phyloP scores from a whole-genome alignment of 2,888 invertebrate species.

The Minunthozetes semirufus region DNA sequence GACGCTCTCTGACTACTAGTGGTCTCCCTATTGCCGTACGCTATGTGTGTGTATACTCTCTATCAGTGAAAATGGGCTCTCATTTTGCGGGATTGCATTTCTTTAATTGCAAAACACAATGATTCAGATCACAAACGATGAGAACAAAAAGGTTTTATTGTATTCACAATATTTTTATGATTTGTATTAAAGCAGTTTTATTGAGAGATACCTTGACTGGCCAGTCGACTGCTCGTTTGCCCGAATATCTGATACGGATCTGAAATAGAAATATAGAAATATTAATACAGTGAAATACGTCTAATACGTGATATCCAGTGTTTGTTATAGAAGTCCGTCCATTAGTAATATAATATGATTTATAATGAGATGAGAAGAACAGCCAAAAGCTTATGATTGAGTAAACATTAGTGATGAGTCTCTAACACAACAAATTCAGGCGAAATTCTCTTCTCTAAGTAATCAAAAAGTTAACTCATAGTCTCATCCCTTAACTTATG shows the following conservation, averaged over 20 bases:
- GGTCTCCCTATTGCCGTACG: background rate
- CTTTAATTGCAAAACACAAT: slow-evolving; percentile 6
- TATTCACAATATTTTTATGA: background rate
- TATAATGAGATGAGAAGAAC: slow-evolving; percentile 9
- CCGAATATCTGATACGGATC: slow-evolving; percentile 99
- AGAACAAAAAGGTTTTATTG: background rate
- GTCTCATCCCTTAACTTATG: background rate
- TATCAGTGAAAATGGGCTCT: background rate
- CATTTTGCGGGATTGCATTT: background rate
- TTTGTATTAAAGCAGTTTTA: background rate
- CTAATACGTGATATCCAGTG: background rate
- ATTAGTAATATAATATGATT: slow-evolving; percentile 31
- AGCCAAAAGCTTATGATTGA: slow-evolving; percentile 18
- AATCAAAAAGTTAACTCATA: slow-evolving; percentile 15
- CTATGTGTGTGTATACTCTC: background rate
- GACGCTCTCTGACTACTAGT: background rate
- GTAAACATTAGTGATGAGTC: slow-evolving; percentile 13
- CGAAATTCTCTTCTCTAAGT: background rate
- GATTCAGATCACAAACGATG: slow-evolving; percentile 8
- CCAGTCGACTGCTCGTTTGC: slow-evolving; percentile 88
- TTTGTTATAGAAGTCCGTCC: slow-evolving; percentile 2
- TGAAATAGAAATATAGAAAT: slow-evolving; percentile 49
- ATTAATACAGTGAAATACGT: background rate
- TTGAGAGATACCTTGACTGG: slow-evolving; percentile 74
- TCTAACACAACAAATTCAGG: slow-evolving; percentile 9